phyloP scores from a whole-genome alignment of 2,888 invertebrate species.

The Cheilosia impressa region DNA sequence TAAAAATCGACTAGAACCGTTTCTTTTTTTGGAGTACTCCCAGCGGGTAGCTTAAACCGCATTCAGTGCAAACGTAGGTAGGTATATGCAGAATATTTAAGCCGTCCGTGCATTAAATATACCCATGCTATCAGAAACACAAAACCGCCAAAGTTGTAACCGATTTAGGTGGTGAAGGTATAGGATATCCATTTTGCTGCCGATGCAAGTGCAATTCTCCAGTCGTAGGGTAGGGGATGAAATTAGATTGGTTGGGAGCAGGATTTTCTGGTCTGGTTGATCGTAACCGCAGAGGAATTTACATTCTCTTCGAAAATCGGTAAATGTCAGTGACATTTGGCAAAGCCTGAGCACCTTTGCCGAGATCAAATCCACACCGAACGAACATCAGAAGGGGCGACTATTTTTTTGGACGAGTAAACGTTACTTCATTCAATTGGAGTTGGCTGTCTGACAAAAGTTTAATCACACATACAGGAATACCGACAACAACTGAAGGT shows the following conservation, averaged over 20 bases:
- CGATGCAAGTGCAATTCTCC: constrained; percentile 7
- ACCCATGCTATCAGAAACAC: constrained; percentile 63
- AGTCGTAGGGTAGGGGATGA: constrained; percentile 1
- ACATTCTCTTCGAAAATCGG: constrained; percentile 74
- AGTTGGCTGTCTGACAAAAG: constrained; percentile 56
- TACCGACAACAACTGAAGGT: constrained; percentile 29
- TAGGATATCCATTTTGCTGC: background rate
- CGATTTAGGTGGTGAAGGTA: constrained; percentile 33
- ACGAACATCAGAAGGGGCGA: background rate
- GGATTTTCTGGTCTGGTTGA: constrained; percentile 73
- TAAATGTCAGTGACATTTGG: constrained; percentile 71
- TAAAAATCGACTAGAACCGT: constrained; percentile 14
- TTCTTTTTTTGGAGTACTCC: background rate
- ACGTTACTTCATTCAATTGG: constrained; percentile 56
- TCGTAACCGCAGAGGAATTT: constrained; percentile 69
- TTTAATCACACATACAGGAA: constrained; percentile 58
- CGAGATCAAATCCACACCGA: constrained; percentile 12
- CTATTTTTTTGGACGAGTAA: constrained; percentile 13
- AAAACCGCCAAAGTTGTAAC: constrained; percentile 67
- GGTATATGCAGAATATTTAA: constrained; percentile 54
- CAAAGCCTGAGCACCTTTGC: constrained; percentile 67
- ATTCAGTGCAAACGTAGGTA: constrained; percentile 27
- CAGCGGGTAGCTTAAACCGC: constrained; percentile 43
- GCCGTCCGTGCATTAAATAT: constrained; percentile 57
- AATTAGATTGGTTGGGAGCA: constrained; percentile 66